Evolutionary conservation across 2,888 invertebrate species (phyloP).

Genomic region (Philaethria dido): DNA sequence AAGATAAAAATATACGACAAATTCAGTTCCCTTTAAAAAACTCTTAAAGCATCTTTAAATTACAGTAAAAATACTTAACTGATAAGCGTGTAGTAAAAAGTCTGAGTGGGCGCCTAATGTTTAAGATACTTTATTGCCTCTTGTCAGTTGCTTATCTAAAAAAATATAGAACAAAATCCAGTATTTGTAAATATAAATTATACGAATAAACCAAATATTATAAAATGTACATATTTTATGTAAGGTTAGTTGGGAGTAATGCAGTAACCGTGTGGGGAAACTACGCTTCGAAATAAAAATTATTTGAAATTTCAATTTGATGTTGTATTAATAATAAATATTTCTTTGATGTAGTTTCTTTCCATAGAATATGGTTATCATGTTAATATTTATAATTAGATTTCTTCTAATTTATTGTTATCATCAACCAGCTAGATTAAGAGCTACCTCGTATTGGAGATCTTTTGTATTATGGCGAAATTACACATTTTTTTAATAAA

Average conservation of each 20-base stretch:
- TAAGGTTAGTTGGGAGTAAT: conserved; percentile 49
- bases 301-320: conserved; percentile 74
- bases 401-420: conserved; percentile 16
- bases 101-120: conserved; percentile 8
- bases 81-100: conserved; percentile 1
- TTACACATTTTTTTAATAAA: no score
- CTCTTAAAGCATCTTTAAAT: neutral
- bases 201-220: conserved; percentile 48
- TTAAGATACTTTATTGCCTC: neutral
- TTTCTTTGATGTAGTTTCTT: conserved; percentile 79
- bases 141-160: neutral
- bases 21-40: conserved; percentile 7
- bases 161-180: conserved; percentile 44
- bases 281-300: conserved; percentile 80
- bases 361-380: conserved; percentile 63
- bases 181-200: conserved; percentile 67
- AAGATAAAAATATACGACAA: neutral
- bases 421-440: conserved; percentile 15
- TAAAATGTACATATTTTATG: conserved; percentile 35
- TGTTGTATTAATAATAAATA: conserved; percentile 68
- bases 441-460: conserved; percentile 13
- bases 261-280: conserved; percentile 81
- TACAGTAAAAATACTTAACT: conserved; percentile 7
- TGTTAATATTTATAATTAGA: conserved; percentile 40
- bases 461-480: neutral